Conservation (phyloP, 2,888 invertebrate species). For the Pristionchus arcanus region DNA sequence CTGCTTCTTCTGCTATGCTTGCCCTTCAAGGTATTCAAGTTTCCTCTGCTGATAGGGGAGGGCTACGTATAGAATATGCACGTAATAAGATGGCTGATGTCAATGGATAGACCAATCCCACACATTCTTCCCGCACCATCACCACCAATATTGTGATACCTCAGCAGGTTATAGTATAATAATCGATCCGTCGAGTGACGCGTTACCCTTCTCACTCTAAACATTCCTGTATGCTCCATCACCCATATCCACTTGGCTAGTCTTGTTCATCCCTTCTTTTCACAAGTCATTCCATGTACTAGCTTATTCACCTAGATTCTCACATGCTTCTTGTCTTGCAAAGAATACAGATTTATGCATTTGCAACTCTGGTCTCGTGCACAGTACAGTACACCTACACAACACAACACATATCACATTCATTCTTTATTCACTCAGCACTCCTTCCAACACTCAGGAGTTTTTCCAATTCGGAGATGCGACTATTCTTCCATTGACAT, state of each 20-base stretch:
- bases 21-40: constrained; percentile 90
- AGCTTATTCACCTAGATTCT: constrained; percentile 34
- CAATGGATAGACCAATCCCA: constrained; percentile 61
- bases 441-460: constrained; percentile 52
- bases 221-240: constrained; percentile 37
- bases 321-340: constrained; percentile 54
- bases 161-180: constrained; percentile 43
- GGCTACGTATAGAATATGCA: constrained; percentile 98
- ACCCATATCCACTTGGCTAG: constrained; percentile 47
- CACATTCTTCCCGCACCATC: neutral
- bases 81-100: constrained; percentile 97
- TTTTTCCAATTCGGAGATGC: constrained; percentile 68
- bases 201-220: constrained; percentile 54
- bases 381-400: constrained; percentile 20
- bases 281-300: constrained; percentile 16
- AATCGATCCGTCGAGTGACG: constrained; percentile 40
- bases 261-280: constrained; percentile 10
- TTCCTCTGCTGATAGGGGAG: constrained; percentile 90
- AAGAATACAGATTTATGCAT: constrained; percentile 55
- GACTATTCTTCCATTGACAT: constrained; percentile 72
- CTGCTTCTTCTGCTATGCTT: constrained; percentile 93
- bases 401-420: neutral
- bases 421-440: constrained; percentile 19
- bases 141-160: constrained; percentile 17
- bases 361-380: neutral